Conservation (phyloP, 2,113 vertebrate species). For the Turdus rufiventris region DNA sequence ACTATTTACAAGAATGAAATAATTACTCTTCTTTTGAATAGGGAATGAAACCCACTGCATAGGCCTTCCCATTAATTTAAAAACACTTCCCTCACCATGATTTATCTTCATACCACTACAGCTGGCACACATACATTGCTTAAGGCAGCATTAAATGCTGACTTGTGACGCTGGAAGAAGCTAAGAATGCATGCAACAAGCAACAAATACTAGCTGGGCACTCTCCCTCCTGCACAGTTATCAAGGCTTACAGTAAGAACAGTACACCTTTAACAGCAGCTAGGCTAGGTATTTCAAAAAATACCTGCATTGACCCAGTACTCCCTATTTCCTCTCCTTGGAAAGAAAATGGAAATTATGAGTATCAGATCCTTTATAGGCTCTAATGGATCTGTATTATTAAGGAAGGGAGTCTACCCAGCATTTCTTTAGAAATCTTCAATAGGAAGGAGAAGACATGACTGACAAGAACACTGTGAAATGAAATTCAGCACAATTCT, state of each 20-base stretch:
- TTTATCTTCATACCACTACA: background rate
- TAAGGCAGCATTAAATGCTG: background rate
- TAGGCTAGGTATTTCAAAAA: background rate
- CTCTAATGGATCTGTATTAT: background rate
- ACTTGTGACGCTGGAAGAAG: background rate
- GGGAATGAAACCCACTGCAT: background rate
- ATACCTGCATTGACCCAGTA: background rate
- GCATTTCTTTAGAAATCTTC: background rate
- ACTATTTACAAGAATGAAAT: constrained; percentile 13
- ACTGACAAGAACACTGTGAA: background rate
- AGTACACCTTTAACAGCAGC: background rate
- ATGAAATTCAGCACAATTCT: background rate
- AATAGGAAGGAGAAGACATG: background rate
- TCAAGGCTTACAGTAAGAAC: background rate
- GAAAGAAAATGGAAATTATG: background rate
- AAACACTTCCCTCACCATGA: background rate
- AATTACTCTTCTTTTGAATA: constrained; percentile 20
- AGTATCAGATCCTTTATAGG: background rate
- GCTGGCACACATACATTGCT: background rate
- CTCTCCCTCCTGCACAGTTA: background rate
- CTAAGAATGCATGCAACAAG: background rate
- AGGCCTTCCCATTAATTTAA: background rate
- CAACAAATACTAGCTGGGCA: background rate
- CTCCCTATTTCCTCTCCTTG: background rate
- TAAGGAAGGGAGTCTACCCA: background rate